Evolutionary conservation across 2,888 invertebrate species (phyloP), one percentile per base, ranked within the genome.

Genomic region (Apantesis nais): DNA sequence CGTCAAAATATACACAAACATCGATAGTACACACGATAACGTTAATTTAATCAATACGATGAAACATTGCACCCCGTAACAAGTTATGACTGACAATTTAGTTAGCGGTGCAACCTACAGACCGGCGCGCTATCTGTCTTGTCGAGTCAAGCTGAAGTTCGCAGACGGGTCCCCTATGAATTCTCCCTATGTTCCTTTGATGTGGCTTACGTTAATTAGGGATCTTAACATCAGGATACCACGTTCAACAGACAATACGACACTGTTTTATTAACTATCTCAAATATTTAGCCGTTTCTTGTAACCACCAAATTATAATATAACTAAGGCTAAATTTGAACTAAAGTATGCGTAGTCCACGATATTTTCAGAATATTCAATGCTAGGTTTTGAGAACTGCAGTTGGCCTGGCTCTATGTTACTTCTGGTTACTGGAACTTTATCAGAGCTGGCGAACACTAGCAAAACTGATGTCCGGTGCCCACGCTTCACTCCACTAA

Each of bases 361-460:
- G 68, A 74, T 67, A 71, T 80, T 82, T 80, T 78, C 70, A 76
- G 75, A 79, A 72, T 75, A 74, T 85, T 77, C 81, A 83, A 83
- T 85, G 83, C 86, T 83, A 81, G 39, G 61, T 71, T 71, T 68
- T 86, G 7, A 48, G 14, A 85, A 85, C 80, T 76, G 71, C 83
- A 86, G 85, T 85, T 83, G 76, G 75, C 73, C 80, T 72, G 78
- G 76, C 82, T 83, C 85, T 89, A 85, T 89, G 84, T 86, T 87
- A 85, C 83, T 81, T 78, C 83, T 75, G 82, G 83, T 87, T 85
- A 85, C 79, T 83, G 81, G 78, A 89, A 90, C 87, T 92, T 90
- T 88, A 87, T 87, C 87, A 88, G 85, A 87, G 89, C 84, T 81
- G 81, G 77, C 76, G 82, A 85, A 85, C 83, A 82, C 83, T 83